Base-by-base conservation (phyloP, 2,888 invertebrate species). In the Drosophila suboccidentalis region DNA sequence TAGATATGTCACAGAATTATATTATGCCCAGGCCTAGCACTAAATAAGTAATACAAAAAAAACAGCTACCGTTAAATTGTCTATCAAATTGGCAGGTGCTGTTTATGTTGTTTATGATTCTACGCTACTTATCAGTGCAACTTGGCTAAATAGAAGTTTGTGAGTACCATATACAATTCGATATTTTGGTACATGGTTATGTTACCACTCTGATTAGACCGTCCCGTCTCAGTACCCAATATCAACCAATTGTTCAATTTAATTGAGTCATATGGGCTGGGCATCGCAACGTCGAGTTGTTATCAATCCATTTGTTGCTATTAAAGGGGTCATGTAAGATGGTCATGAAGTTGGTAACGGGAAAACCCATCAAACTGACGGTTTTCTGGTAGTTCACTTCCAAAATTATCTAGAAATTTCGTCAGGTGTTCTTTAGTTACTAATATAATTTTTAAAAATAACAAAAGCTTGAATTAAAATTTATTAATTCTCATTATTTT, bases 241-340 rank as follows among this genome's bases (percentile, higher is more conserved):
- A 61, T 67, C 75, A 69, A 41, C 65, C 50, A 86, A 86, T 86
- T 88, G 87, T 80, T 83, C 80, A 78, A 71, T 75, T 88, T 88
- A 88, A 84, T 88, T 84, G 84, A 75, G 70, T 78, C 65, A 68
- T 78, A 65, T 80, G 88, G 75, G 60, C 67, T 68, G 68, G 69
- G 75, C 19, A 46, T 47, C 55, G 32, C 43, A 53, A 39, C 43
- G 13, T 13, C 32, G 59, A 39, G 13, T 13, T 26, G 59, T 82
- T 87, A 82, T 87, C 87, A 62, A 46, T 41, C 32, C n/a, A 15
- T 11, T 43, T 54, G 36, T 44, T 66, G 55, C 15, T 49, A 19
- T 46, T 22, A 0, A 1, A 41, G 36, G 62, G 54, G 62, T 67
- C 50, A 38, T 38, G 6, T 10, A n/a, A 10, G 8, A 36, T 43